A percentile compares a stretch with the other conserved stretches of the same genome.
These are phyloP conservation scores for Petrocephalus schoutedeni DNA, from an alignment of 2,797 vertebrate genomes.

Conservation along the genomic window DNA sequence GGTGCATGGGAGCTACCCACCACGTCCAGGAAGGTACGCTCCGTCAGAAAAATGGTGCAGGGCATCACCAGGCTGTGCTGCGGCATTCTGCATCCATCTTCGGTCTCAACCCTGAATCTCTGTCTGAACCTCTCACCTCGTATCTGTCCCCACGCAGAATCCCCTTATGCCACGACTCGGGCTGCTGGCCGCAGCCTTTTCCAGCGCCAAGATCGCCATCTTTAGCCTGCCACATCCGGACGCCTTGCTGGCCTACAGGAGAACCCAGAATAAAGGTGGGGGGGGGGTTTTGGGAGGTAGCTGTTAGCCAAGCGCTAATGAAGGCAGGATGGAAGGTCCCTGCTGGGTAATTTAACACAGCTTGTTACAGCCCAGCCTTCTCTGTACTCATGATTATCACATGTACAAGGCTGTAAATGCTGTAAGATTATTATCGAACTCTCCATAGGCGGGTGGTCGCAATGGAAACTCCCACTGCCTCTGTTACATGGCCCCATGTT, in stretches of 20 bases:
- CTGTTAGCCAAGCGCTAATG: neutral
- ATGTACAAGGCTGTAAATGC: too few species aligned
- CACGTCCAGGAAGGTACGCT: slow-evolving; percentile 64
- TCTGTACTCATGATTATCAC: too few species aligned
- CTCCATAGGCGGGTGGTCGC: too few species aligned
- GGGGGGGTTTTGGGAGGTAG: neutral
- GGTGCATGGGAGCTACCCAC: slow-evolving; percentile 82
- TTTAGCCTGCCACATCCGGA: slow-evolving; percentile 83
- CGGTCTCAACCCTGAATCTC: neutral
- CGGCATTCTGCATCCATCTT: neutral
- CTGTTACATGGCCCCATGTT: neutral
- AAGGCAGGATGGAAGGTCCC: neutral
- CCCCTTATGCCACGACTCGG: slow-evolving; percentile 81
- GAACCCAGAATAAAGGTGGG: slow-evolving; percentile 63
- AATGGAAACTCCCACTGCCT: too few species aligned
- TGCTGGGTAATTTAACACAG: neutral
- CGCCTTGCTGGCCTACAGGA: slow-evolving; percentile 55
- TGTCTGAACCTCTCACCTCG: neutral
- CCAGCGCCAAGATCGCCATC: slow-evolving; percentile 70
- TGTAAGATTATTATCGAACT: too few species aligned
- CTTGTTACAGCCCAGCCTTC: too few species aligned
- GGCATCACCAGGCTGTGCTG: neutral
- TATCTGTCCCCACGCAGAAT: slow-evolving; percentile 45
- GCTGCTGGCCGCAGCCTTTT: slow-evolving; percentile 78
- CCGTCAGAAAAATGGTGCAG: neutral